Conservation (phyloP, 2,113 vertebrate species). For the Neofelis nebulosa region DNA sequence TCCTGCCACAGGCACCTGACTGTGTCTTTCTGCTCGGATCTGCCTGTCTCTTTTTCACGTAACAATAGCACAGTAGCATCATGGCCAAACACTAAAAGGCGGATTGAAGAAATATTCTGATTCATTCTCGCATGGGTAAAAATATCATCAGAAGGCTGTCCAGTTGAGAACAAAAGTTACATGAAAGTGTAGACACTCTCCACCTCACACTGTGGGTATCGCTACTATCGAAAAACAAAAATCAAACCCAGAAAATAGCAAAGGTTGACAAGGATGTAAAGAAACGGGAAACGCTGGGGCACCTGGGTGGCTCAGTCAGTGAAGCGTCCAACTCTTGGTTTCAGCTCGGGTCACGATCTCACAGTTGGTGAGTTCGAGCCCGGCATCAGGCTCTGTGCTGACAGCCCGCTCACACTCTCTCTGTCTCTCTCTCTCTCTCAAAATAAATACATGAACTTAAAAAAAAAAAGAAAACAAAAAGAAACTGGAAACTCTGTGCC, state of each 20-base stretch:
- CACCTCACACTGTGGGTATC: background rate
- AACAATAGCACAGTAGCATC: background rate
- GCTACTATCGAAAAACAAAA: background rate
- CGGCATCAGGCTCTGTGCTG: too few species aligned
- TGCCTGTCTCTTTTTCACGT: background rate
- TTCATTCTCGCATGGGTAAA: background rate
- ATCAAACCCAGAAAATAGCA: background rate
- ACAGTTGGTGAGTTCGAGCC: too few species aligned
- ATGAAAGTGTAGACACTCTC: background rate
- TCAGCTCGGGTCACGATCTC: too few species aligned
- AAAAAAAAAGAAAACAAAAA: too few species aligned
- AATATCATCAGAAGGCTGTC: background rate
- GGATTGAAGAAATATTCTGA: background rate
- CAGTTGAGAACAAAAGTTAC: background rate
- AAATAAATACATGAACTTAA: too few species aligned
- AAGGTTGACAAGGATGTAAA: background rate
- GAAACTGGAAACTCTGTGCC: background rate
- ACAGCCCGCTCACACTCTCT: too few species aligned
- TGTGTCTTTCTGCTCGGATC: background rate
- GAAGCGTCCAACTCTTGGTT: too few species aligned
- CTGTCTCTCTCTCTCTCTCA: too few species aligned
- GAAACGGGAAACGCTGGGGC: background rate
- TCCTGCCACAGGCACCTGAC: fast-evolving
- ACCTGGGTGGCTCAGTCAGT: too few species aligned
- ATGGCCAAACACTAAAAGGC: background rate